phyloP scores from a whole-genome alignment of 2,113 vertebrate species.

The Silurus meridionalis region DNA sequence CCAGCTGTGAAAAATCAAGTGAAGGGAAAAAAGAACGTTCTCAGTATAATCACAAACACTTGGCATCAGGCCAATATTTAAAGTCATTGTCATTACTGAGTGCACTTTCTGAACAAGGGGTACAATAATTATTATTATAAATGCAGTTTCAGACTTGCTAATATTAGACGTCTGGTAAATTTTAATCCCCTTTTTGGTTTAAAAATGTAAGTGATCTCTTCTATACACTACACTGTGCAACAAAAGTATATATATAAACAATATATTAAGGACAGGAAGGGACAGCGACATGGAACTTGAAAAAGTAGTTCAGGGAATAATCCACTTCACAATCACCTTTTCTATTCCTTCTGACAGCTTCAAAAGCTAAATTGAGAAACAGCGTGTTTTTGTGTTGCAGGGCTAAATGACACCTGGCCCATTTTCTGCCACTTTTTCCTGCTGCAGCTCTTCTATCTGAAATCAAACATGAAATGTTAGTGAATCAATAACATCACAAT shows the following conservation, averaged over 20 bases:
- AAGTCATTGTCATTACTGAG: background rate
- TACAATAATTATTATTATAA: background rate
- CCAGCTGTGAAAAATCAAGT: background rate
- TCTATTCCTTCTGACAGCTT: conserved; percentile 36
- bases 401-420: conserved; percentile 11
- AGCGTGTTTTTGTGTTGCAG: background rate
- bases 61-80: background rate
- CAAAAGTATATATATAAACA: background rate
- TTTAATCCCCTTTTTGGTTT: background rate
- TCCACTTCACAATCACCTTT: conserved; percentile 21
- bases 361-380: conserved; percentile 34
- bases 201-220: background rate
- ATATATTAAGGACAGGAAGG: background rate
- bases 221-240: background rate
- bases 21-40: background rate
- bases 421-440: background rate
- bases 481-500: background rate
- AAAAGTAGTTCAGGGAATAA: conserved; percentile 36
- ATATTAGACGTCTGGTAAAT: background rate
- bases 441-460: background rate
- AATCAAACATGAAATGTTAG: conserved; percentile 19
- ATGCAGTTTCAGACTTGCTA: background rate
- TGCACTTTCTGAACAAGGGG: background rate
- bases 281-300: background rate
- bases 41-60: conserved; percentile 8